phyloP scores from a whole-genome alignment of 2,888 invertebrate genomes.

The Biston stratarius region DNA sequence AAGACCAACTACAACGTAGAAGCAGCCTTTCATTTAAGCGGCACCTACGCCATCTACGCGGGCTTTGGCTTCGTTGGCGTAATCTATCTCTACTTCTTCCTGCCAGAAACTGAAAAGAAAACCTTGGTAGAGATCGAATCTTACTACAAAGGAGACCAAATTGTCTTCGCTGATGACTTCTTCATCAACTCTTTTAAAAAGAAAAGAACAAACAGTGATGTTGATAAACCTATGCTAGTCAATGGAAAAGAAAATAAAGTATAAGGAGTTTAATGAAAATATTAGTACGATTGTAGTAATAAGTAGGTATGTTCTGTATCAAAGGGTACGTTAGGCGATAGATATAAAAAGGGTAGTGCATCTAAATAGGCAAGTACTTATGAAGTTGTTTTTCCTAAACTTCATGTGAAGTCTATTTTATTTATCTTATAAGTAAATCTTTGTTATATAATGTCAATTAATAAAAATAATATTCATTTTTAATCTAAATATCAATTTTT shows the following conservation, averaged over 20 bases:
- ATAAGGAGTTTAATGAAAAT: not conserved
- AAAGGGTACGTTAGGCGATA: too few relatives aligned
- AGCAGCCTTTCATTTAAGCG: constrained; percentile 75
- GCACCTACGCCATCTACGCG: constrained; percentile 81
- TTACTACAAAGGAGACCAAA: constrained; percentile 72
- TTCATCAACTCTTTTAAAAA: constrained; percentile 74
- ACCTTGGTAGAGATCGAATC: constrained; percentile 83
- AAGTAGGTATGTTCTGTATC: too few relatives aligned
- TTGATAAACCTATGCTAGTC: constrained; percentile 73
- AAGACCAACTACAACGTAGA: constrained; percentile 86
- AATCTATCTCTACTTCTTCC: constrained; percentile 79
- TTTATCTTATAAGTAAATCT: not conserved
- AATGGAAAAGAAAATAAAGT: constrained; percentile 45
- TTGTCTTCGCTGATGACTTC: constrained; percentile 77
- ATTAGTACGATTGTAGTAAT: too few relatives aligned
- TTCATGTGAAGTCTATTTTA: not conserved
- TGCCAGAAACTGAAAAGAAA: constrained; percentile 86
- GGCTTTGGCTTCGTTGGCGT: constrained; percentile 76
- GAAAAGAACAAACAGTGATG: constrained; percentile 54
- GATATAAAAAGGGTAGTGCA: too few relatives aligned
- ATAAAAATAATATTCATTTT: not conserved
- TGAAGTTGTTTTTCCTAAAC: not conserved
- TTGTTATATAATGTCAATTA: not conserved
- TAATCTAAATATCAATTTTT: too few relatives aligned
- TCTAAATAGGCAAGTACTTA: not conserved